phyloP scores from a whole-genome alignment of 2,888 invertebrate genomes.

The Acronicta psi region DNA sequence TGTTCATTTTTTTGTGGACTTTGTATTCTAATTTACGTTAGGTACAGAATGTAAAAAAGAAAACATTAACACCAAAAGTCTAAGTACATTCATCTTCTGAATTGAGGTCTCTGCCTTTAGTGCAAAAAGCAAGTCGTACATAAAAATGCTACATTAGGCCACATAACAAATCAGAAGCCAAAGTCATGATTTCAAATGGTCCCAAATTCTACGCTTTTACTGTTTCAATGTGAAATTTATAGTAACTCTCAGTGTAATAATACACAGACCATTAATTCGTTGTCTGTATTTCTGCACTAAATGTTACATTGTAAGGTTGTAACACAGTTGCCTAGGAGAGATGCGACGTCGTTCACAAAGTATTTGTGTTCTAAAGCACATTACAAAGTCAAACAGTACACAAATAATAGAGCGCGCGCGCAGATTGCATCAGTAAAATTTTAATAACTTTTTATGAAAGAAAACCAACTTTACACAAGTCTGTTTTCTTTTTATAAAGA shows the following conservation, averaged over 20 bases:
- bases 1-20: no score
- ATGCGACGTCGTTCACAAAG: conserved; percentile 12
- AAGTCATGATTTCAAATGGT: conserved; percentile 6
- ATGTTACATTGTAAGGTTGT: conserved; percentile 42
- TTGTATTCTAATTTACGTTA: no score
- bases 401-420: conserved; percentile 10
- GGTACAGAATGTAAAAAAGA: no score
- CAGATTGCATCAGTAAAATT: conserved; percentile 1
- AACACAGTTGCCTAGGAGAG: conserved; percentile 8
- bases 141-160: no score
- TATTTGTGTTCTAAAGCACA: conserved; percentile 28
- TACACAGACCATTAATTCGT: conserved; percentile 29
- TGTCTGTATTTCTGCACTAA: conserved; percentile 17
- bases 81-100: no score
- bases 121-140: no score
- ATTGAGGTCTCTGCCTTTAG: no score
- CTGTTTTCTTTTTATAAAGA: no score
- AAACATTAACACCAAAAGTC: no score
- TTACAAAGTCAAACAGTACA: conserved; percentile 23
- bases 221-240: conserved; percentile 9
- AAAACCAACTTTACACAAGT: no score
- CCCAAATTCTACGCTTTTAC: conserved; percentile 3
- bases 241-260: conserved; percentile 14
- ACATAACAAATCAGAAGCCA: conserved; percentile 8
- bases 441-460: no score